phyloP scores from a whole-genome alignment of 2,797 vertebrate genomes.

The Gadopsis marmoratus region DNA sequence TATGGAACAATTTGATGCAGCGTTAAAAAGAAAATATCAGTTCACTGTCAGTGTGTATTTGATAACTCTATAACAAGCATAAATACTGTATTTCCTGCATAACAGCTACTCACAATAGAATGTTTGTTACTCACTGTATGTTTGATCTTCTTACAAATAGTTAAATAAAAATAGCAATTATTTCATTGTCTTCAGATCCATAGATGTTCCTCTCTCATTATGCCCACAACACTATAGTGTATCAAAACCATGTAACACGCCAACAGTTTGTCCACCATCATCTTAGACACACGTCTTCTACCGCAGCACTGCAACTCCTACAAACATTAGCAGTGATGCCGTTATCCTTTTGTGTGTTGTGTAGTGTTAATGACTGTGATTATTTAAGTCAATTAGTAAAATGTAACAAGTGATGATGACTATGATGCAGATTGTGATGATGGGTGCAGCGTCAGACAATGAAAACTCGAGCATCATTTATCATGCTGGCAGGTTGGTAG shows the following conservation, averaged over 20 bases:
- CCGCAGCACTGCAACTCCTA: no score
- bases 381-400: slow-evolving; percentile 19
- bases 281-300: neutral
- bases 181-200: neutral
- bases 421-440: slow-evolving; percentile 37
- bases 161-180: neutral
- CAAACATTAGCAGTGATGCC: no score
- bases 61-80: neutral
- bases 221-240: slow-evolving; percentile 1
- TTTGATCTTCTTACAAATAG: neutral
- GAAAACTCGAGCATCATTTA: slow-evolving; percentile 9
- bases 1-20: neutral
- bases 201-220: slow-evolving; percentile 5
- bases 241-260: neutral
- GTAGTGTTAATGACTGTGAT: slow-evolving; percentile 17
- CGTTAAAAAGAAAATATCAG: neutral
- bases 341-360: neutral
- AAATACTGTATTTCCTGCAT: neutral
- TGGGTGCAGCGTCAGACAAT: slow-evolving; percentile 21
- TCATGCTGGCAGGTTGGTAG: slow-evolving; percentile 4
- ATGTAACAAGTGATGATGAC: slow-evolving; percentile 8
- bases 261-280: neutral
- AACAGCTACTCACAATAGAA: neutral
- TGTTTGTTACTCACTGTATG: neutral
- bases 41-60: neutral